phyloP scores from a whole-genome alignment of 2,113 vertebrate genomes.

The Rhynchomys soricoides region DNA sequence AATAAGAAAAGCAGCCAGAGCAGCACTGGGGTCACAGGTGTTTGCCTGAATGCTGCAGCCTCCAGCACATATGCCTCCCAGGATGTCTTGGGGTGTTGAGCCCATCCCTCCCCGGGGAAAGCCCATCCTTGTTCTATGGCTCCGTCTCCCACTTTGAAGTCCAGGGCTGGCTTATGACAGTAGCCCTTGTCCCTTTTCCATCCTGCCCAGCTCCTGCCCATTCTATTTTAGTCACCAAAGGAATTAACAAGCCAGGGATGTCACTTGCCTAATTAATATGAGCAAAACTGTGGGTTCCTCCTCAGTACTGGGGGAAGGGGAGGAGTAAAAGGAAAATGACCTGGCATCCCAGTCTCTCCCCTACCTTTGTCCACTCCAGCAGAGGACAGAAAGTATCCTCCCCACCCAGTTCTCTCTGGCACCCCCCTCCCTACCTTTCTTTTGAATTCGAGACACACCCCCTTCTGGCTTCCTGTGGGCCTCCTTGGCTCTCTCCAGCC shows the following conservation, averaged over 20 bases:
- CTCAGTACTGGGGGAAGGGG: not conserved
- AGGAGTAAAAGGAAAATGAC: not conserved
- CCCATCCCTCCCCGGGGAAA: not conserved
- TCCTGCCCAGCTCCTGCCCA: not conserved
- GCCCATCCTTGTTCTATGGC: not conserved
- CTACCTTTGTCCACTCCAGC: not conserved
- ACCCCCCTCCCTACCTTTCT: not conserved
- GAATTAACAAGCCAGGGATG: not conserved
- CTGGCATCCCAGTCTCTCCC: not conserved
- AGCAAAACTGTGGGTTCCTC: not conserved
- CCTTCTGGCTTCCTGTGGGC: not conserved
- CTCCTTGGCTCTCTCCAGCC: not conserved
- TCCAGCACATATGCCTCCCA: not conserved
- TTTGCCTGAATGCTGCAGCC: not conserved
- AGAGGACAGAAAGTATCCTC: not conserved
- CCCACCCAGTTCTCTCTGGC: not conserved
- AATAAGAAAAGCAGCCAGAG: fast-evolving
- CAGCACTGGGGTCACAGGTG: not conserved
- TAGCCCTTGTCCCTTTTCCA: not conserved
- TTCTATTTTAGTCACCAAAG: not conserved
- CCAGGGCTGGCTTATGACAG: too few species aligned
- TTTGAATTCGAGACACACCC: not conserved
- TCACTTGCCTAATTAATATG: not conserved
- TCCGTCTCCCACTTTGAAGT: not conserved
- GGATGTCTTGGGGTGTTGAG: not conserved